Base-by-base conservation (phyloP, 2,888 invertebrate species). In the Platycheirus albimanus region DNA sequence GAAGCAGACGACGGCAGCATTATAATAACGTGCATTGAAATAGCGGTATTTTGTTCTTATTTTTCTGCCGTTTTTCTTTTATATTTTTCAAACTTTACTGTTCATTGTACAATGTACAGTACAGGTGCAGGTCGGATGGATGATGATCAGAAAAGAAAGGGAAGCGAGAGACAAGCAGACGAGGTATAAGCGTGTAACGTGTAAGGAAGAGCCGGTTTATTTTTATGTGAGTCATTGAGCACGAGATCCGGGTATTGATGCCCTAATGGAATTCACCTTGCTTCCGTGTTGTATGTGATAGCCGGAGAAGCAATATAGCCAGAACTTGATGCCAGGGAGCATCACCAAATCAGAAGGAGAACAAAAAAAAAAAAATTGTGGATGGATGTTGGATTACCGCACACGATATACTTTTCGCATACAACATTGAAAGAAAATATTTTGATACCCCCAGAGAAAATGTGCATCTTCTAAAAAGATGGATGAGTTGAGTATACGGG, bases 191-290 rank as follows among this genome's bases (percentile, higher is more conserved):
- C 13, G 36, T 17, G 6, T 13, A 47, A 30, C 49, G 49, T 30
- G 41, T 30, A 24, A 63, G 47, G 61, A 66, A 61, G 52, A 71
- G 58, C 36, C 80, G 80, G 70, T 81, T 81, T 66, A 76, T 70
- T 72, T 83, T 83, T 83, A 83, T 83, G 83, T 77, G 63, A 77
- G 63, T 69, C 83, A 83, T 83, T 77, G 77, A 72, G 72, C 77
- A 69, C 77, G 67, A 83, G 77, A 77, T 77, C 77, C 72, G 72
- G 69, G 71, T 83, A 83, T 83, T 77, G 83, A 83, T 83, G 83
- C 72, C 43, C 49, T 83, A 83, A 77, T 77, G 77, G 77, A 83
- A 77, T 83, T 83, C 63, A 58, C 67, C 72, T 56, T 83, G 56
- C 69, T 77, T 72, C 67, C 77, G 77, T 58, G 70, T 71, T 51